Conservation (phyloP, 1,140 invertebrate genomes). For the Heliconius eleuchia region DNA sequence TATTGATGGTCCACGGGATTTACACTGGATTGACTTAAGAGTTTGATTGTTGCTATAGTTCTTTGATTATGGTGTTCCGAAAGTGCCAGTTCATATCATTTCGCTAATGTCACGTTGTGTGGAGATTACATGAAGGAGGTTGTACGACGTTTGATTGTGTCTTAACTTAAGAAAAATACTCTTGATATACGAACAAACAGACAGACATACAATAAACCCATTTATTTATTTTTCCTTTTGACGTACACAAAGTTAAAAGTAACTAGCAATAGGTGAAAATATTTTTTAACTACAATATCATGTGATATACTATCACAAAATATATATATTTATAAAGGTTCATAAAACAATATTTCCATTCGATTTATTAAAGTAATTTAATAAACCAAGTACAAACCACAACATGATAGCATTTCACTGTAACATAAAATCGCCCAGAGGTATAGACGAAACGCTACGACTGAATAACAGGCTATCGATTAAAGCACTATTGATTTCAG, state of each 20-base stretch:
- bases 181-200: no score
- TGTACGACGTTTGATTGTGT: no score
- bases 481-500: conserved; percentile 1
- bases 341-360: not conserved
- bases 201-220: no score
- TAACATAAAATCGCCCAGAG: conserved; percentile 12
- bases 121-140: no score
- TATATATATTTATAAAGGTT: not conserved
- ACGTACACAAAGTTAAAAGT: not conserved
- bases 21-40: no score
- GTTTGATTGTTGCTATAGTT: no score
- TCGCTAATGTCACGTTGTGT: no score
- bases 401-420: conserved; percentile 1
- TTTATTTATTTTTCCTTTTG: no score
- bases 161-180: no score
- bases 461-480: conserved; percentile 9
- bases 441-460: conserved; percentile 14
- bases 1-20: no score
- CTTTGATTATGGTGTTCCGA: no score
- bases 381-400: conserved; percentile 10
- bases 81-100: no score
- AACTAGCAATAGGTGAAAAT: not conserved
- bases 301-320: not conserved
- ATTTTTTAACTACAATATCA: not conserved
- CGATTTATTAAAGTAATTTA: conserved; percentile 7